Base-by-base conservation (phyloP, 2,888 invertebrate species). In the Leptogaster cylindrica region DNA sequence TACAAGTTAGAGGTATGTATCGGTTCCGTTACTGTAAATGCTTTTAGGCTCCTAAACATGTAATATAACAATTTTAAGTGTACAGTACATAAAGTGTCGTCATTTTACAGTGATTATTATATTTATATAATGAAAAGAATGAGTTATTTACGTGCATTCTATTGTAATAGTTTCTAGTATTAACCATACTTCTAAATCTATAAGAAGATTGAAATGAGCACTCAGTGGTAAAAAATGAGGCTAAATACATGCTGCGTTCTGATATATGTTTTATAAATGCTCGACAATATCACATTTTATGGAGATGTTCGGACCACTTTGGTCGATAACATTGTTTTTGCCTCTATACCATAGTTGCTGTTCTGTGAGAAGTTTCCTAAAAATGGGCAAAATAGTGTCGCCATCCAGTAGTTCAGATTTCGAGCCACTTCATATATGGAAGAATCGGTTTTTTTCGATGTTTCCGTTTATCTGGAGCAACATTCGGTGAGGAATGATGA, bases 281-380 rank as follows among this genome's bases (percentile, higher is more conserved):
- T 95, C 95, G 75, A 95, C 95, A 76, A 95, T 95, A 84, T 95
- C 95, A 85, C 95, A 95, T 83, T 95, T 95, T 75, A 95, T 94
- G 70, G 94, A 93, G 83, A 94, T 94, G 84, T 94, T 94, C 25
- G 95, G 95, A 80, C 95, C 95, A 76, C 94, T 94, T 73, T 93
- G 89, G 65, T 93, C 92, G 73, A 81, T 80, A 25, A 77, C 76
- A 71, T 69, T 72, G 70, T 76, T 81, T 48, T 79, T 78, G 2
- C 80, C 79, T 4, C 80, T 76, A 73, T 87, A 87, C 72, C 87
- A 86, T 72, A 87, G 85, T 75, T 92, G 92, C 71, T 93, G 84
- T 77, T 93, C 93, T 2, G 91, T 92, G 55, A 93, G 84, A n/a
- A 93, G 84, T 80, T 94, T 94, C 76, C 94, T 92, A 83, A 95